Conservation (phyloP, 2,797 vertebrate genomes). For the Steatocranus sp. region DNA sequence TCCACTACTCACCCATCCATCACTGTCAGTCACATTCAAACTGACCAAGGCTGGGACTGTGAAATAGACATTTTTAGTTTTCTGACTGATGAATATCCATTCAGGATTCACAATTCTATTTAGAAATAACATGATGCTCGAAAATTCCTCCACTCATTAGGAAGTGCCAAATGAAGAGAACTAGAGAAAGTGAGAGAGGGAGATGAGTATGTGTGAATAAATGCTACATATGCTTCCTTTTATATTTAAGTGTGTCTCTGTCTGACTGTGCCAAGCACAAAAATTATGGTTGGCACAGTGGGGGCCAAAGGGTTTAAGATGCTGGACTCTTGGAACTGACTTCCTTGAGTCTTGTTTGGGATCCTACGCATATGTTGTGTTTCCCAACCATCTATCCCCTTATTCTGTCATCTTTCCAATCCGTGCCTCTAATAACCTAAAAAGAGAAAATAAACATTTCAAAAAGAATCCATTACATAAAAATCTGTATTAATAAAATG, state of each 20-base stretch:
- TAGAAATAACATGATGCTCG: background rate
- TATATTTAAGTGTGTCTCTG: background rate
- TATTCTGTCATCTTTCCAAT: background rate
- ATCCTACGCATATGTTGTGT: background rate
- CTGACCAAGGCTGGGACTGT: background rate
- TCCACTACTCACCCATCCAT: background rate
- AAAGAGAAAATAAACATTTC: background rate
- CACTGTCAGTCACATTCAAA: background rate
- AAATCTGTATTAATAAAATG: background rate
- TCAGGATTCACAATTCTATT: background rate
- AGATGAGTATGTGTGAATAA: background rate
- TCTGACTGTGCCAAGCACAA: background rate
- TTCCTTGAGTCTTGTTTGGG: background rate
- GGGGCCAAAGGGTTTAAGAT: background rate
- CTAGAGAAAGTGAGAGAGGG: background rate
- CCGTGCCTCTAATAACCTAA: background rate
- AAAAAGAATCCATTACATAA: background rate
- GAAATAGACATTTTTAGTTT: background rate
- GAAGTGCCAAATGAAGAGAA: background rate
- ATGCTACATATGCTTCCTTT: background rate
- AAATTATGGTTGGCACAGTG: background rate
- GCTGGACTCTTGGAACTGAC: background rate
- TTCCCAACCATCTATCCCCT: background rate
- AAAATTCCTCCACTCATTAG: background rate
- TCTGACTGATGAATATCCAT: background rate